A percentile compares a stretch with the other conserved stretches of the same genome.
These are phyloP conservation scores for Dolichotis patagonum DNA, from an alignment of 2,113 vertebrate species.

Conservation along the genomic window DNA sequence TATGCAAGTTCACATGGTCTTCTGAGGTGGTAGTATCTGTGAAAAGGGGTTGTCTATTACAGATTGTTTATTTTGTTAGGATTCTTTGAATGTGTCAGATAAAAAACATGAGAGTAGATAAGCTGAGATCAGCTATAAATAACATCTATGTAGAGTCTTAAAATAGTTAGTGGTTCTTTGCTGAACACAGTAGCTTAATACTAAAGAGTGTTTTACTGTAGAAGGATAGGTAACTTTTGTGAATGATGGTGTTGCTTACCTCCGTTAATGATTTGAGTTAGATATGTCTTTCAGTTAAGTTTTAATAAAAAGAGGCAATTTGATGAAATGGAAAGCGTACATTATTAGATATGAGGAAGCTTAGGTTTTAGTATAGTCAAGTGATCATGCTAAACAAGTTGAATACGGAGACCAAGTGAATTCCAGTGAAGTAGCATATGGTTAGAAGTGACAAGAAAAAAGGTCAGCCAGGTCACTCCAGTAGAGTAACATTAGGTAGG, in stretches of 20 bases:
- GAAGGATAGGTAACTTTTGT: slow-evolving; percentile 51
- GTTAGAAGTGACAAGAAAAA: neutral
- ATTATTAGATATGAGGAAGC: neutral
- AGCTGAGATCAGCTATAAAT: slow-evolving; percentile 86
- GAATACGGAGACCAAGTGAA: neutral
- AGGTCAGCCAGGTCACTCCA: neutral
- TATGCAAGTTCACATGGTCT: neutral
- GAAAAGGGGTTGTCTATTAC: slow-evolving; percentile 32
- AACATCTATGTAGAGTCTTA: slow-evolving; percentile 84
- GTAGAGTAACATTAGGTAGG: neutral
- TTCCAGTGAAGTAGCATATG: neutral
- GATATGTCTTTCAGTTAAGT: slow-evolving; percentile 30
- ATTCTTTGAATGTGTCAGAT: slow-evolving; percentile 84
- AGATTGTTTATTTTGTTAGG: slow-evolving; percentile 71
- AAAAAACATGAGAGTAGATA: slow-evolving; percentile 85
- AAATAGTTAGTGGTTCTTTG: slow-evolving; percentile 86
- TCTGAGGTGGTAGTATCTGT: neutral
- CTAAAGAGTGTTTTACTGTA: slow-evolving; percentile 70
- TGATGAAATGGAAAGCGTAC: neutral
- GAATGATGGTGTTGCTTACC: neutral
- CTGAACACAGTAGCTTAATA: slow-evolving; percentile 77
- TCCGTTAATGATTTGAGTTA: slow-evolving; percentile 29
- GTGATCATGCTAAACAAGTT: neutral
- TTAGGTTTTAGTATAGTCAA: slow-evolving; percentile 2
- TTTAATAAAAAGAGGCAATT: slow-evolving; percentile 29